Base-by-base conservation (phyloP, 2,797 vertebrate genomes). In the Falco concolor region DNA sequence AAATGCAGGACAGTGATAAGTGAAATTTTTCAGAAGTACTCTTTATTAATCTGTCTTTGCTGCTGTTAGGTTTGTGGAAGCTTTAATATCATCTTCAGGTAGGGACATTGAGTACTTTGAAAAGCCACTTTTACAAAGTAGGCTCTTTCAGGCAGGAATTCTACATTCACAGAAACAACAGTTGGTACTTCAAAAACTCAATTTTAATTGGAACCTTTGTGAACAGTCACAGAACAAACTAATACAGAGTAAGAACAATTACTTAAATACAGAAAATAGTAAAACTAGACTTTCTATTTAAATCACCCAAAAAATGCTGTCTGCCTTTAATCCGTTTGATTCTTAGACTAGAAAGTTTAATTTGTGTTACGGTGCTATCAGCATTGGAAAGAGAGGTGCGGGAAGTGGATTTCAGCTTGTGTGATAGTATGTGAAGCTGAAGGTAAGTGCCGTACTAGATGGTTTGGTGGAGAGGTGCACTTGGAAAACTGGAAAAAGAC, bases 201-300 rank as follows among this genome's bases (percentile, higher is more conserved):
- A 0, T 92, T 88, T 93, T 93, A 92, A 83, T 93, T 96, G 60
- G 32, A 91, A 80, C 87, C 70, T 92, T 14, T 91, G 79, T 83
- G 73, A 93, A 25, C 54, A 84, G 69, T 79, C 44, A 65, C 34
- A 53, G 80, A 84, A 90, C 49, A 80, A 93, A 30, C 59, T 85
- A 12, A 61, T 76, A 38, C 22, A 30, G 54, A 75, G 32, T 59
- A 88, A 88, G 61, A 89, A 77, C 30, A 90, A 87, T 76, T 89
- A 81, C 63, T 86, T 84, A 69, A 92, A 49, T 70, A 42, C 27
- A 69, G 45, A 75, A 91, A 57, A 78, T 1, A 0, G 13, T 92
- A 72, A 54, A 74, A 83, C 24, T 84, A 23, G 8, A 13, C 25
- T 80, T 92, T 49, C 30, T 74, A 36, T n/a, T 78, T 76, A 54